phyloP scores from a whole-genome alignment of 2,113 vertebrate species.

The Glareola pratincola region DNA sequence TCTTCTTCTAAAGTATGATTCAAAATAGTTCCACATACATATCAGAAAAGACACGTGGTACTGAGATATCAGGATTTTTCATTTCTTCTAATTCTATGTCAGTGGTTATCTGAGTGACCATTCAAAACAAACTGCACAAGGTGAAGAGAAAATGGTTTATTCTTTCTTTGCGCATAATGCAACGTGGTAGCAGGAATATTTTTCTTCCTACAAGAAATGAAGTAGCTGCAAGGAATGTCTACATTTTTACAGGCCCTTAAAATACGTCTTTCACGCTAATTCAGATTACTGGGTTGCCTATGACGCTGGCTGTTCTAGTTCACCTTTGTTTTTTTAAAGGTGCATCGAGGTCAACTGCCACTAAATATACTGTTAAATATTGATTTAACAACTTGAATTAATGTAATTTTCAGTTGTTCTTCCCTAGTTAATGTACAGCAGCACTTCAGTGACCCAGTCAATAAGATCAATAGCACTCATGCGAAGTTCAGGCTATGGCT shows the following conservation, averaged over 20 bases:
- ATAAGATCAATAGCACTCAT: conserved; percentile 68
- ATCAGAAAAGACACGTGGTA: not conserved
- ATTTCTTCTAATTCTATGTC: not conserved
- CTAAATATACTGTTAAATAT: conserved; percentile 72
- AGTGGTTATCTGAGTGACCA: not conserved
- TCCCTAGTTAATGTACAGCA: conserved; percentile 59
- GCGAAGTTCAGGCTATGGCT: not conserved
- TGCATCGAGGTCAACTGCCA: conserved; percentile 58
- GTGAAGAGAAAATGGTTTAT: not conserved
- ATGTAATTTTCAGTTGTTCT: conserved; percentile 69
- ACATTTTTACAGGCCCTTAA: not conserved
- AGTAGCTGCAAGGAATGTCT: not conserved
- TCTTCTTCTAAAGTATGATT: not conserved
- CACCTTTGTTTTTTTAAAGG: conserved; percentile 68
- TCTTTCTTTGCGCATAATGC: not conserved
- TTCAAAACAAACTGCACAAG: not conserved
- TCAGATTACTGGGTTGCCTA: conserved; percentile 22
- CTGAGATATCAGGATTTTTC: not conserved
- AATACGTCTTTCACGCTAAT: not conserved
- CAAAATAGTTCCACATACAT: not conserved
- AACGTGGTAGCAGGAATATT: not conserved
- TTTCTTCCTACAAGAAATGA: not conserved
- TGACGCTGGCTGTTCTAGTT: conserved; percentile 33
- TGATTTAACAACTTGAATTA: conserved; percentile 73
- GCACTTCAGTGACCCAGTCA: conserved; percentile 57